Base-by-base conservation (phyloP, 2,888 invertebrate species). In the Stenurella melanura region DNA sequence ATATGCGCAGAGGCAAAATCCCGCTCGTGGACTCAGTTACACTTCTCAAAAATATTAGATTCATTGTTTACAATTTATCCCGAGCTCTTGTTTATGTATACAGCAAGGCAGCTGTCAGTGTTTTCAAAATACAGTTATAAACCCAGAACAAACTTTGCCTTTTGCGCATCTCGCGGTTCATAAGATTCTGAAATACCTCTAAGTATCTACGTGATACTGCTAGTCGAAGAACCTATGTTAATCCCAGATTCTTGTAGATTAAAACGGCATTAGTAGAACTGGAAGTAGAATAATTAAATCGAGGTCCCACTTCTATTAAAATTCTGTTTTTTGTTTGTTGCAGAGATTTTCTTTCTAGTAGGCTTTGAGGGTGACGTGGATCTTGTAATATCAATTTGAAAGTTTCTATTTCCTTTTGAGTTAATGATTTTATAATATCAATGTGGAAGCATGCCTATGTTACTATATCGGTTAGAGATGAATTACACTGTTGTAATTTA, bases 241-340 rank as follows among this genome's bases (percentile, higher is more conserved):
- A 90, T 2, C 96, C 96, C 61, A 97, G 93, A 84, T 96, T 95
- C 81, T 94, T 93, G 87, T 97, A 98, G 83, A 98, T 98, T 71
- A 98, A 97, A 0, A 98, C 96, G 34, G 97, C 97, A 90, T 99
- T 99, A 82, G 97, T 98, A 0, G 98, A 98, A 88, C 96, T 96
- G 0, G 99, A 95, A 56, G 98, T 98, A 17, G 97, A 97, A 89
- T 98, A 98, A 90, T 97, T 97, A 84, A 97, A 94, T 83, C 97
- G 94, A 50, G 98, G 98, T 30, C 98, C 98, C 87, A 97, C 95
- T 92, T 98, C 98, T 84, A 98, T 92, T 7, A 97, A 81, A 12
- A 91, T 80, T 34, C 90, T 87, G 78, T 90, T 88, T 54, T 87
- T 85, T 61, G 87, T 85, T 34, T 89, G 85, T 80, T 88, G 86